These are phyloP conservation scores for Petrocephalus zakoni DNA, from an alignment of 2,113 vertebrate genomes.

Conservation along the genomic window DNA sequence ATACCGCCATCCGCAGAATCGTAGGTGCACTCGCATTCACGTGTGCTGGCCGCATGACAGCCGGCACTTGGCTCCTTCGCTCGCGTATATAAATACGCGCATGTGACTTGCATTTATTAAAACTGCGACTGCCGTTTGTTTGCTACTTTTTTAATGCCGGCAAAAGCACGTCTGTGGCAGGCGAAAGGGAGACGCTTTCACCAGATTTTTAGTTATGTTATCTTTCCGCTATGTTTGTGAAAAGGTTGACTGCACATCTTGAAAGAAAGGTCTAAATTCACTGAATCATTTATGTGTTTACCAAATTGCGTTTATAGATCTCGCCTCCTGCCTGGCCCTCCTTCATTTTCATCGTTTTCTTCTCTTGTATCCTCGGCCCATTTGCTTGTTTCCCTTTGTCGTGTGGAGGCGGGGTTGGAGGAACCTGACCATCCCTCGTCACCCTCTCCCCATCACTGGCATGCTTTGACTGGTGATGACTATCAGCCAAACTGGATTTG, in stretches of 20 bases:
- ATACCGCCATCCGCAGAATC: not conserved
- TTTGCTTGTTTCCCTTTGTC: not conserved
- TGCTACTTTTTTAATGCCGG: not conserved
- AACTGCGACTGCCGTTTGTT: not conserved
- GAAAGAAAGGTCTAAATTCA: not conserved
- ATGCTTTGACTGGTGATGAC: not conserved
- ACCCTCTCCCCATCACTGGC: not conserved
- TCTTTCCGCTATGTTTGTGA: not conserved
- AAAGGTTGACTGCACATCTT: not conserved
- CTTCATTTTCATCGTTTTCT: not conserved
- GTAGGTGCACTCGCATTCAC: not conserved
- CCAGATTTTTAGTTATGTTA: not conserved
- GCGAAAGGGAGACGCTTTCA: not conserved
- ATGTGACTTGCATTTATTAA: not conserved
- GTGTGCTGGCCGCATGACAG: not conserved
- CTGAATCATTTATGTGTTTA: conserved; percentile 8
- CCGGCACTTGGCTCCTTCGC: not conserved
- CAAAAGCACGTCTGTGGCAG: not conserved
- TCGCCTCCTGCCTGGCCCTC: not conserved
- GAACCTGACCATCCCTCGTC: not conserved
- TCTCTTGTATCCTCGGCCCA: not conserved
- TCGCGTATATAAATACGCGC: not conserved
- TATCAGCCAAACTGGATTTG: not conserved
- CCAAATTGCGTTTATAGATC: not conserved
- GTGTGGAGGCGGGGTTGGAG: not conserved